Base-by-base conservation (phyloP, 2,797 vertebrate species). In the Artibeus lituratus region DNA sequence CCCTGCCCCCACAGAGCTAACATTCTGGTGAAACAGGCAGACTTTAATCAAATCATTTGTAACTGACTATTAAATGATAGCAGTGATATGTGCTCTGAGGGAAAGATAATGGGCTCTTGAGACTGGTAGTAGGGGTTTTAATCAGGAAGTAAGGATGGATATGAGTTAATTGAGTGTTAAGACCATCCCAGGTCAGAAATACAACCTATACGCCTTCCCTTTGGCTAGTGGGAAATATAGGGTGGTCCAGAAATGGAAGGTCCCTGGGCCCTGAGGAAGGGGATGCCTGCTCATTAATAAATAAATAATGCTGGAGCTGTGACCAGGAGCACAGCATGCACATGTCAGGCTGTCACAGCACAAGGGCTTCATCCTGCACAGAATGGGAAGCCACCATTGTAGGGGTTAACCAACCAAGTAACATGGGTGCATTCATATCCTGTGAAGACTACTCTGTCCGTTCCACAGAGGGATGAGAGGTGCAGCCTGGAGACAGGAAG, bases 391-490 rank as follows among this genome's bases (percentile, higher is more conserved):
- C 55, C 51, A 1, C 29, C 51, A 5, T 5, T 16, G 0, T 0
- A 24, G 10, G 76, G 6, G 9, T 24, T 26, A 69, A 76, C 59
- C 7, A 4, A 2, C n/a, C 82, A 37, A 37, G 49, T 26, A 16
- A 9, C 42, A 4, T 2, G 18, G 15, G 7, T 3, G 0, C 53
- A 11, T 9, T 62, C 42, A 5, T 3, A 0, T 44, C 72, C 67
- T 26, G 32, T 77, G 14, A 42, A 29, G 53, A 18, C 5, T 11
- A 3, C 29, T 24, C 26, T 47, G 7, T 26, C 73, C 4, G 14
- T 22, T 65, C 44, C 10, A 0, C 10, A 19, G 37, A 12, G 62
- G 26, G 4, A 1, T 10, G 10, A 49, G n/a, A 32, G 24, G 12
- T 32, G 18, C 10, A 57, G 8, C n/a, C 24, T 67, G 14, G 26